These are phyloP conservation scores for Sebastes dallii DNA, from an alignment of 2,797 vertebrate genomes.

Conservation along the genomic window DNA sequence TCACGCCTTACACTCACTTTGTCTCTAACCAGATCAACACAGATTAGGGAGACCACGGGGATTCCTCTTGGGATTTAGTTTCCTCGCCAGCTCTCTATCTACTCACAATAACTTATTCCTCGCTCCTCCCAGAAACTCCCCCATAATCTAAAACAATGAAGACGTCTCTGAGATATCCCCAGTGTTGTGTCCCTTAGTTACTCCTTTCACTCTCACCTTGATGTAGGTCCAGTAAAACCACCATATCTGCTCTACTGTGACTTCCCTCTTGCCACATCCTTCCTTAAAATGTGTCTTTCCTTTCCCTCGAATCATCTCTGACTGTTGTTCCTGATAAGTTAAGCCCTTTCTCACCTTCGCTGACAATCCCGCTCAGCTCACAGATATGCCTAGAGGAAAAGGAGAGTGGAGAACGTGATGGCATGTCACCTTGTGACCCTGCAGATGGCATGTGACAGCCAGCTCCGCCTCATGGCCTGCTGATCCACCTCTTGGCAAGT, in stretches of 20 bases:
- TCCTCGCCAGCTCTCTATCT: slow-evolving; percentile 1
- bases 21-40: slow-evolving; percentile 56
- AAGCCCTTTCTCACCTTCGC: slow-evolving; percentile 23
- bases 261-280: background rate
- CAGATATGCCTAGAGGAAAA: slow-evolving; percentile 23
- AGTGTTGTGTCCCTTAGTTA: background rate
- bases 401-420: slow-evolving; percentile 50
- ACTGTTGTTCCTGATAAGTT: background rate
- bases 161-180: background rate
- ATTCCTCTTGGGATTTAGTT: slow-evolving; percentile 10
- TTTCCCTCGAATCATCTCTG: slow-evolving; percentile 15
- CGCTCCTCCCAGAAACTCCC: background rate
- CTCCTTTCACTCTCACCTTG: background rate
- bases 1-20: slow-evolving; percentile 20
- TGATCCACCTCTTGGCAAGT: slow-evolving; percentile 61
- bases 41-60: slow-evolving; percentile 45
- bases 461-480: slow-evolving; percentile 55
- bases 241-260: background rate
- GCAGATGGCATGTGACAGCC: slow-evolving; percentile 68
- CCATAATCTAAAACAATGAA: background rate
- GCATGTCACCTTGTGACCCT: slow-evolving; percentile 43
- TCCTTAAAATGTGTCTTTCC: background rate
- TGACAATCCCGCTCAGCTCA: slow-evolving; percentile 48
- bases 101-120: background rate
- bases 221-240: background rate